Conservation (phyloP, 2,113 vertebrate species). For the Toxotes chatareus region DNA sequence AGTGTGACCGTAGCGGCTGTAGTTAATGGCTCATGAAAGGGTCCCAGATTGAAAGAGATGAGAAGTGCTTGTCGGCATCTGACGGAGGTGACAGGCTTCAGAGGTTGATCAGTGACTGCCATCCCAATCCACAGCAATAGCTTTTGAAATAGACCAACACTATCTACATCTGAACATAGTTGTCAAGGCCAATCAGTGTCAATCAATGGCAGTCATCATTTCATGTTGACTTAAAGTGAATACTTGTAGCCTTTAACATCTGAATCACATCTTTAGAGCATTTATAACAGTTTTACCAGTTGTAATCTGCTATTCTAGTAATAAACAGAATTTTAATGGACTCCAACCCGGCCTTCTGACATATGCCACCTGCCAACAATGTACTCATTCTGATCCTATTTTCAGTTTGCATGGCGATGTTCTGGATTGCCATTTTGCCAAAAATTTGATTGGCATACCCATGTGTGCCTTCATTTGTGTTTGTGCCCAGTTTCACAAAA, state of each 20-base stretch:
- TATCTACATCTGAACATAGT: background rate
- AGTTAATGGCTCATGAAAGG: slow-evolving; percentile 20
- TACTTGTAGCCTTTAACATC: background rate
- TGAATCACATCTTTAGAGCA: background rate
- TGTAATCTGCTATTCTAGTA: background rate
- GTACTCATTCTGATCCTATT: background rate
- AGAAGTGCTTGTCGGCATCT: slow-evolving; percentile 22
- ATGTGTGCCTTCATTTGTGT: background rate
- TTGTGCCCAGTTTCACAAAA: background rate
- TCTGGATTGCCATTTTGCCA: background rate
- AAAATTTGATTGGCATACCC: background rate
- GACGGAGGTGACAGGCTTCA: slow-evolving; percentile 9
- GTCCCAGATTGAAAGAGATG: slow-evolving; percentile 24
- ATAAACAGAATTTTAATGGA: slow-evolving; percentile 10
- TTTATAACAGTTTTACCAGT: background rate
- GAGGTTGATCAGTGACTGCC: slow-evolving; percentile 12
- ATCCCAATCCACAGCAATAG: background rate
- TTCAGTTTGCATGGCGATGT: background rate
- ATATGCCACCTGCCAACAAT: background rate
- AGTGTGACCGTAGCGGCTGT: slow-evolving; percentile 20
- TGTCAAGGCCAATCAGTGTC: background rate
- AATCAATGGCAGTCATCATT: background rate
- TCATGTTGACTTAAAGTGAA: background rate
- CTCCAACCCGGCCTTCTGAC: background rate
- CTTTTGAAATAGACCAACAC: background rate